Evolutionary conservation across 1,140 invertebrate genomes (phyloP), one percentile per base, ranked within the genome.

Genomic region (Musca vetustissima): DNA sequence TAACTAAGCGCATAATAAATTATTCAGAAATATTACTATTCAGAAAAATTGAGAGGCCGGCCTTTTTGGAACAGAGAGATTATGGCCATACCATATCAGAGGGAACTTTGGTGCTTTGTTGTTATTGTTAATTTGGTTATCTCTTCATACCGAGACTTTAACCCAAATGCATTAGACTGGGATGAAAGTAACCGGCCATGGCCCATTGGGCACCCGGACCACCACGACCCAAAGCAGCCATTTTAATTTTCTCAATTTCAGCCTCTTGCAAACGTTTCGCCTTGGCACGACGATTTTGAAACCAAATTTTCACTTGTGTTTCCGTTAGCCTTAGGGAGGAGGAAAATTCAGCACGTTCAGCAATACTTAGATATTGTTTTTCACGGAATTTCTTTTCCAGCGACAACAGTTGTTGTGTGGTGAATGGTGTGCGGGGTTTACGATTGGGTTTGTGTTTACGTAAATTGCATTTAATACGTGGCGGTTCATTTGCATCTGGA

Each of bases 261-360:
- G 95, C 95, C 83, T 98, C 95, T 81, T 97, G 95, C 9, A 98
- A 86, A 22, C 96, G 88, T 82, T 98, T 98, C 73, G 93, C 93
- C 84, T 98, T 98, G 64, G 96, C 96, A 50, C 96, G 85, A 8
- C 96, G 88, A 83, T 98, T 98, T 89, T 98, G 96, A 83, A 98
- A 98, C 96, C 96, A 98, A 75, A 97, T 98, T 88, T 97, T 98
- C 66, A 96, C 93, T 88, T 95, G 94, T 8, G 96, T 98, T 84
- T 99, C 97, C 7, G 97, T 98, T 1, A 99, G 87, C 73, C 95
- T 91, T 25, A 99, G 85, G 0, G 94, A 96, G 2, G 91, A 92
- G 1, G 94, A 96, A 84, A 99, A 99, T 83, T 98, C 97, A 0
- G 97, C 97, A 65, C 97, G 85, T 83, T 98, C 97, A 1, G 96